Percentiles rank a stretch among this genome's conserved stretches.
Evolutionary conservation across 2,888 invertebrate genomes (phyloP).

Genomic region (Invenusta paracnida): DNA sequence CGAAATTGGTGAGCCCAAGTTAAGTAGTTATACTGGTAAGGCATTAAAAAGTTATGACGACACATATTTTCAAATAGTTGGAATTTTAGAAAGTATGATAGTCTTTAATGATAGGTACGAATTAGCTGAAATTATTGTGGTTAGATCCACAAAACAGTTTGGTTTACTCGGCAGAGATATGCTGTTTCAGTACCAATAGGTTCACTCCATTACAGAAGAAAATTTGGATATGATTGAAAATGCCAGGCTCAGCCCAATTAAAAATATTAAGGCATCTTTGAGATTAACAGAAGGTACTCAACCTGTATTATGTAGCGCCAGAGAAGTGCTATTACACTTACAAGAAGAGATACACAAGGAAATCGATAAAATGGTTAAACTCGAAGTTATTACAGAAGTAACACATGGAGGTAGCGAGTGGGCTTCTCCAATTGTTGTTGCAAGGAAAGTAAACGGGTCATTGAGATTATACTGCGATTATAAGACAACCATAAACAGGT

Average conservation of each 20-base stretch:
- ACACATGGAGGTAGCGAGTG: neutral
- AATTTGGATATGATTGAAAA: neutral
- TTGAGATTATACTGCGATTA: neutral
- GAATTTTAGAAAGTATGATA: no score
- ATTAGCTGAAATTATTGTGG: no score
- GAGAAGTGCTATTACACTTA: neutral
- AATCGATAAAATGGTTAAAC: neutral
- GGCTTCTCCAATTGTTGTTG: neutral
- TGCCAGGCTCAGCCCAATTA: neutral
- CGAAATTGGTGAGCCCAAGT: no score
- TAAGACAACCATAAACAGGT: neutral
- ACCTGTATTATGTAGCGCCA: neutral
- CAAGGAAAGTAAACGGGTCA: neutral
- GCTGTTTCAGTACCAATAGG: no score
- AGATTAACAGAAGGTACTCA: neutral
- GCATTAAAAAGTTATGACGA: no score
- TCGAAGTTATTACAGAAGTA: neutral
- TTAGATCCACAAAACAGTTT: no score
- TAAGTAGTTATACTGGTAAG: no score
- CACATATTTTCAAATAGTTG: no score
- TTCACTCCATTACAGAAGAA: no score
- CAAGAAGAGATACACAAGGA: neutral
- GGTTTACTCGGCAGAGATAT: no score
- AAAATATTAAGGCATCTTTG: neutral
- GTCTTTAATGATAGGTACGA: no score